Evolutionary conservation across 2,113 vertebrate species (phyloP).

Genomic region (Pholis gunnellus): DNA sequence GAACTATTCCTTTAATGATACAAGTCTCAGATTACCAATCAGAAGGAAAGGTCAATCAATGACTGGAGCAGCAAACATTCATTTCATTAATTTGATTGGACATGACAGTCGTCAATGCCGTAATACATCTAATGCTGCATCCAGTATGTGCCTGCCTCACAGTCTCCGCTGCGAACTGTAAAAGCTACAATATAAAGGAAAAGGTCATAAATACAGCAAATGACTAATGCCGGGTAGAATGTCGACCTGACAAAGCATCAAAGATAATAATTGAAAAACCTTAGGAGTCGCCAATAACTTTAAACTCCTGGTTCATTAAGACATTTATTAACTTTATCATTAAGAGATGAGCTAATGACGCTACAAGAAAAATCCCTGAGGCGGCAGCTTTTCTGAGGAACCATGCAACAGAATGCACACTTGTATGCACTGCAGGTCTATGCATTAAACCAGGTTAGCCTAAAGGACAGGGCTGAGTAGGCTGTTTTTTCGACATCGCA

Average conservation of each 20-base stretch:
- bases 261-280: neutral
- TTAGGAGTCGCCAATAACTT: neutral
- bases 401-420: slow-evolving; percentile 50
- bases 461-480: slow-evolving; percentile 35
- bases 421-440: slow-evolving; percentile 24
- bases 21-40: neutral
- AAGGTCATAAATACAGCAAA: neutral
- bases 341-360: slow-evolving; percentile 49
- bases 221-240: too few relatives aligned
- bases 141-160: neutral
- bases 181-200: neutral
- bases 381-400: neutral
- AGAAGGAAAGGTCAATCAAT: neutral
- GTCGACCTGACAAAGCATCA: neutral
- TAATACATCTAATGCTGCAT: neutral
- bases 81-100: neutral
- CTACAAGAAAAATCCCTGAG: slow-evolving; percentile 14
- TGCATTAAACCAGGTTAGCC: slow-evolving; percentile 52
- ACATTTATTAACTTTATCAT: slow-evolving; percentile 40
- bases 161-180: neutral
- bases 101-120: neutral
- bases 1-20: neutral
- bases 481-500: slow-evolving; percentile 39
- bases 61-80: neutral
- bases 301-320: slow-evolving; percentile 36